Percentiles rank a stretch among this genome's conserved stretches.
Evolutionary conservation across 2,888 invertebrate species (phyloP).

Genomic region (Tinea semifulvella): DNA sequence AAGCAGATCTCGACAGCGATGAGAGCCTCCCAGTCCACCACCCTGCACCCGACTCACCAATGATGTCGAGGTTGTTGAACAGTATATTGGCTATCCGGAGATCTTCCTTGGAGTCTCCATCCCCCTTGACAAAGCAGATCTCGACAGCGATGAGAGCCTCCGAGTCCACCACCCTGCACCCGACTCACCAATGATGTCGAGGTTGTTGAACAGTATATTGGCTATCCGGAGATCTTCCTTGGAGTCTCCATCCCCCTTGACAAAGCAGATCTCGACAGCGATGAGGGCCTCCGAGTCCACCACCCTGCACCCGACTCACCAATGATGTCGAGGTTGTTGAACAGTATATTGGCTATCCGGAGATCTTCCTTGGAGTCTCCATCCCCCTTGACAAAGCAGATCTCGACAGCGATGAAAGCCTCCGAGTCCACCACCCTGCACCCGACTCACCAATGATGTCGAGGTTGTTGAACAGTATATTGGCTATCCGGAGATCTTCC

Average conservation of each 20-base stretch:
- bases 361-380: conserved; percentile 55
- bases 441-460: conserved; percentile 84
- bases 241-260: conserved; percentile 52
- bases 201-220: conserved; percentile 91
- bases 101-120: conserved; percentile 54
- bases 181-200: conserved; percentile 87
- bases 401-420: conserved; percentile 74
- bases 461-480: conserved; percentile 91
- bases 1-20: conserved; percentile 69
- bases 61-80: conserved; percentile 94
- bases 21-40: conserved; percentile 82
- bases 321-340: conserved; percentile 94
- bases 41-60: conserved; percentile 72
- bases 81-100: conserved; percentile 85
- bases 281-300: conserved; percentile 85
- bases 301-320: conserved; percentile 68
- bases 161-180: conserved; percentile 71
- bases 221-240: conserved; percentile 73
- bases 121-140: conserved; percentile 49
- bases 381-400: conserved; percentile 51
- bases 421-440: conserved; percentile 76
- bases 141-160: conserved; percentile 80
- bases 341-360: conserved; percentile 87
- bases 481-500: conserved; percentile 76
- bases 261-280: conserved; percentile 63